Evolutionary conservation across 2,113 vertebrate genomes (phyloP).

Genomic region (Amblyornis subalaris): DNA sequence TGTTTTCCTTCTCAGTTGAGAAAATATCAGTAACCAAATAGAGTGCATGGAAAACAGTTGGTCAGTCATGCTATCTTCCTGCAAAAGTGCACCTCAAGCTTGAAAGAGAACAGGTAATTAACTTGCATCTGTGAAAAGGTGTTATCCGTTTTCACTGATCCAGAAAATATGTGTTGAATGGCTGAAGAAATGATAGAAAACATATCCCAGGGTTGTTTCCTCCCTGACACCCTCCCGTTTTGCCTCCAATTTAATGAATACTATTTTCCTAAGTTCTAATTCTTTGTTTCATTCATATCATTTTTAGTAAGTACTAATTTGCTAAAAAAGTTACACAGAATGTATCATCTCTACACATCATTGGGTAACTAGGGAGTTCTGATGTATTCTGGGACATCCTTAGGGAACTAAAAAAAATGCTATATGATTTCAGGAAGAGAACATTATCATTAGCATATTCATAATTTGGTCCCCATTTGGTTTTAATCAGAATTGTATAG

Average conservation of each 20-base stretch:
- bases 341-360: neutral
- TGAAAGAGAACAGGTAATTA: neutral
- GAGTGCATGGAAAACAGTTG: neutral
- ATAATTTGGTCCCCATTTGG: neutral
- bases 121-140: neutral
- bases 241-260: neutral
- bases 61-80: neutral
- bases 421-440: neutral
- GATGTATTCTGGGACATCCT: neutral
- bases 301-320: constrained; percentile 8
- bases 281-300: neutral
- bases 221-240: neutral
- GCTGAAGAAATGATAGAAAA: neutral
- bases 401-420: neutral
- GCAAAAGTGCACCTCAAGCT: neutral
- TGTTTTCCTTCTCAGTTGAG: neutral
- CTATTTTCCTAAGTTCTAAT: neutral
- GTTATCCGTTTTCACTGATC: neutral
- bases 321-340: neutral
- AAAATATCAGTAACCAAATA: neutral
- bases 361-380: neutral
- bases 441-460: neutral
- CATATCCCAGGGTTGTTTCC: neutral
- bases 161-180: neutral
- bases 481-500: neutral